Evolutionary conservation across 1,140 invertebrate species (phyloP), one percentile per base, ranked within the genome.

Genomic region (Mamestra configurata): DNA sequence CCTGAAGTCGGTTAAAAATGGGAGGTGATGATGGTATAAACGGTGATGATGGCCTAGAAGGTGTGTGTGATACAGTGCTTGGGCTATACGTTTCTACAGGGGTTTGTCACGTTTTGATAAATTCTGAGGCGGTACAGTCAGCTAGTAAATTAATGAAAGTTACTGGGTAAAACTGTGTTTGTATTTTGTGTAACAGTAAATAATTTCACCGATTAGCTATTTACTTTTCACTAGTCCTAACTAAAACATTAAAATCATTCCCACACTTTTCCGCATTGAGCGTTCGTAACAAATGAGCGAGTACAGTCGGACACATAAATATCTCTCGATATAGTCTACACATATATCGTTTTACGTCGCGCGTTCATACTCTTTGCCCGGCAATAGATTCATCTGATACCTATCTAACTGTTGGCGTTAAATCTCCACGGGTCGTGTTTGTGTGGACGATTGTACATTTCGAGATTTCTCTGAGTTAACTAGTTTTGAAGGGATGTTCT

Each of bases 351-450:
- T 35, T 24, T 59, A 66, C 37, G 80, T 81, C 79, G 73, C 64
- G 46, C 75, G 79, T 81, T 73, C 75, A 78, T 77, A 73, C 68
- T 51, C 76, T 66, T n/a, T 20, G 68, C 10, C 10, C 31, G 70
- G 79, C 82, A 79, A 86, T 83, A 83, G 76, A 86, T 86, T 83
- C 77, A 80, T n/a, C 70, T 51, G 84, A 86, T 86, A 83, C 79
- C 64, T 79, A 86, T 86, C 84, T 72, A 80, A 82, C 80, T 77
- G 80, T 49, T 66, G 59, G 80, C 61, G 77, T 79, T 82, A 82
- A 86, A 82, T 82, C 84, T 83, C 59, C n/a, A 27, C 46, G 40
- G 24, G 43, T 59, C 61, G 57, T 53, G 61, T 66, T 77, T 77
- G 57, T 77, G 61, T 68, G 18, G 59, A 35, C 46, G 75, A 68